These are phyloP conservation scores for Peromyscus maniculatus DNA, from an alignment of 2,113 vertebrate species.

Conservation along the genomic window DNA sequence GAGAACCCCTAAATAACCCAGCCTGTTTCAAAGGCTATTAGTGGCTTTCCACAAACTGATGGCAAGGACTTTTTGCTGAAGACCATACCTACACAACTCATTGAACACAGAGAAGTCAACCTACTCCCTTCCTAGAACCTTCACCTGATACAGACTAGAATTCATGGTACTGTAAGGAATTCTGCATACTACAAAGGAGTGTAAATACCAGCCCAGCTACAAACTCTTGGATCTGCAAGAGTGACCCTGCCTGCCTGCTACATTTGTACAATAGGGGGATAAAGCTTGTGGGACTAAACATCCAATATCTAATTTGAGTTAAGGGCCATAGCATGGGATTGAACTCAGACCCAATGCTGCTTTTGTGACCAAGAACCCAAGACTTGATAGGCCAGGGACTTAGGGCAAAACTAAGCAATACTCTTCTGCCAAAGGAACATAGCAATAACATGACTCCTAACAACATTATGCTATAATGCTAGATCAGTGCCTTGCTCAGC, in stretches of 20 bases:
- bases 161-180: background rate
- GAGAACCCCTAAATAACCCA: background rate
- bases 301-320: background rate
- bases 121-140: background rate
- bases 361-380: background rate
- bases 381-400: too few species aligned
- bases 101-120: too few species aligned
- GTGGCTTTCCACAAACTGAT: background rate
- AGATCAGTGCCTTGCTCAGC: background rate
- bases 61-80: too few species aligned
- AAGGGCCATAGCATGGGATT: background rate
- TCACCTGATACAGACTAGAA: background rate
- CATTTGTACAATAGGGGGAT: background rate
- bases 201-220: background rate
- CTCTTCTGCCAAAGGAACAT: background rate
- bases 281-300: too few species aligned
- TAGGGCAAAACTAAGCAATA: background rate
- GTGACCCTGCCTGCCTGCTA: background rate
- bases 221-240: background rate
- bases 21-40: background rate
- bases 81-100: background rate
- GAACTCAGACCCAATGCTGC: background rate
- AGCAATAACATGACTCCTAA: background rate
- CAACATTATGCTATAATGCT: background rate
- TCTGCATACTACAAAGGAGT: background rate